A percentile compares a stretch with the other conserved stretches of the same genome.
phyloP scores from a whole-genome alignment of 2,888 invertebrate species.

The Eulithis testata region DNA sequence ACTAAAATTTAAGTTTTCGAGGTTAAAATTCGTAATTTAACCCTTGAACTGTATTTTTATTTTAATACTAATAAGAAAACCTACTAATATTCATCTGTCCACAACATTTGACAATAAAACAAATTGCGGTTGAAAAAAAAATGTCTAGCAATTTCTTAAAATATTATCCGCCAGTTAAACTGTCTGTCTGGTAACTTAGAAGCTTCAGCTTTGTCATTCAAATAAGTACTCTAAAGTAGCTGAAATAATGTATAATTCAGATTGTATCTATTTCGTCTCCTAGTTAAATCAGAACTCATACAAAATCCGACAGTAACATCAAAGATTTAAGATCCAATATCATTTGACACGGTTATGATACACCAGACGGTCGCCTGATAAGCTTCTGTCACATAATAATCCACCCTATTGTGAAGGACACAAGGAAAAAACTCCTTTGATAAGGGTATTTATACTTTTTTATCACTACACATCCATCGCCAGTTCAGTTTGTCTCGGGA shows the following conservation, averaged over 20 bases:
- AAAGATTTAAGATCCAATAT: conserved; percentile 18
- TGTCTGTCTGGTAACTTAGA: conserved; percentile 30
- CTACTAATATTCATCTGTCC: too few species aligned
- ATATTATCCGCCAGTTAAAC: conserved; percentile 29
- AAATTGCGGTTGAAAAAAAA: conserved; percentile 9
- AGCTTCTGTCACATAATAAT: conserved; percentile 29
- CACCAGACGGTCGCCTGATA: conserved; percentile 28
- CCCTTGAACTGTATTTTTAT: too few species aligned
- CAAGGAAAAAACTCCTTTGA: conserved; percentile 14
- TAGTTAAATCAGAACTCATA: conserved; percentile 12
- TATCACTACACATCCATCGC: conserved; percentile 24
- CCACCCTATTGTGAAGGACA: conserved; percentile 16
- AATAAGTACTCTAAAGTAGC: conserved; percentile 15
- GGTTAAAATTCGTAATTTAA: too few species aligned
- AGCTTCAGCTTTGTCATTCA: not conserved
- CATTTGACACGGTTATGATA: conserved; percentile 1
- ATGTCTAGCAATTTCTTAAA: conserved; percentile 31
- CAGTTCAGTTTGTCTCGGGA: conserved; percentile 36
- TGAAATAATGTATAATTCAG: conserved; percentile 1
- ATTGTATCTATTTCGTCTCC: conserved; percentile 26
- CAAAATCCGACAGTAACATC: conserved; percentile 5
- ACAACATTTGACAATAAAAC: too few species aligned
- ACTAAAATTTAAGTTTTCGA: too few species aligned
- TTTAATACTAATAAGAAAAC: too few species aligned
- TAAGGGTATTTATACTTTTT: conserved; percentile 23